phyloP scores from a whole-genome alignment of 2,888 invertebrate genomes.

The Protonemura montana region DNA sequence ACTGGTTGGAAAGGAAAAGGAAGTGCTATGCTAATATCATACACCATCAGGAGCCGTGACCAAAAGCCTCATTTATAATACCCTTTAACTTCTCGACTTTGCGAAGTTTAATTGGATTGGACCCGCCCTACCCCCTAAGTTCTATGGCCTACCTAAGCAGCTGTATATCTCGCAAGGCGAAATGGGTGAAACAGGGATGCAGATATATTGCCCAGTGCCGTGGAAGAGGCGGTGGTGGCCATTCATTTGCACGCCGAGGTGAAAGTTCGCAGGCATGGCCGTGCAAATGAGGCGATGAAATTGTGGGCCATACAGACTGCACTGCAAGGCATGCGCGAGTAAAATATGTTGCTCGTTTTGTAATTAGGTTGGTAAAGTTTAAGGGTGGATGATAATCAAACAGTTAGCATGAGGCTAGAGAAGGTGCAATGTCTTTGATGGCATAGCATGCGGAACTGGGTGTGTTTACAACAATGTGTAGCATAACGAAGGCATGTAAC shows the following conservation, averaged over 20 bases:
- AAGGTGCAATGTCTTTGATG: neutral
- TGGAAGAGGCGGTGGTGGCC: neutral
- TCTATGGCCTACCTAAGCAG: neutral
- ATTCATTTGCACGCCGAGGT: neutral
- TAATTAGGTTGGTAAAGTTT: neutral
- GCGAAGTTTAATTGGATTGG: conserved; percentile 33
- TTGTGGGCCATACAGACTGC: neutral
- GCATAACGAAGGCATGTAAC: neutral
- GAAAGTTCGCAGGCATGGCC: neutral
- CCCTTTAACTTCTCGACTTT: conserved; percentile 25
- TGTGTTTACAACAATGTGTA: neutral
- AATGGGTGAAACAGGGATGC: neutral
- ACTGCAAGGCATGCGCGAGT: neutral
- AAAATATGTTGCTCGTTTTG: conserved; percentile 5
- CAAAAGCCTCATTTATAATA: conserved; percentile 28
- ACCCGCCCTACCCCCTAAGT: neutral
- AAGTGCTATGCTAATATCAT: conserved; percentile 25
- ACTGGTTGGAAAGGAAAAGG: neutral
- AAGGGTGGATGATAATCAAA: neutral
- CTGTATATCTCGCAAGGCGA: neutral
- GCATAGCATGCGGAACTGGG: neutral
- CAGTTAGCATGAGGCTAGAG: neutral
- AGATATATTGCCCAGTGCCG: neutral
- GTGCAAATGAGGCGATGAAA: conserved; percentile 20
- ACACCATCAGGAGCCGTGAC: conserved; percentile 2